A percentile compares a stretch with the other conserved stretches of the same genome.
Conservation (phyloP, 2,888 invertebrate species). For the Amblyjoppa fuscipennis region DNA sequence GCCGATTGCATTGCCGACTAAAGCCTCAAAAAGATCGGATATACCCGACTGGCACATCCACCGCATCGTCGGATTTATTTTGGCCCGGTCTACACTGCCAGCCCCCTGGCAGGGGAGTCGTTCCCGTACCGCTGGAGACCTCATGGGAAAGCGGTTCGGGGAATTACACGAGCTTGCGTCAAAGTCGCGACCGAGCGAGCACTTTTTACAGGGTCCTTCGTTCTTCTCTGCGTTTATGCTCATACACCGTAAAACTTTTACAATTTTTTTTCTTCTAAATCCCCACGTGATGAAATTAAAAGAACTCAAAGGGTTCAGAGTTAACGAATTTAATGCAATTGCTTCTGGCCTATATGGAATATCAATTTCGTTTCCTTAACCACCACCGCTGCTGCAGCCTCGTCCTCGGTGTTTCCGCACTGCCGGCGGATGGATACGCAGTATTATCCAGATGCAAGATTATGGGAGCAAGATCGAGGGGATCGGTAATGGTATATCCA, state of each 20-base stretch:
- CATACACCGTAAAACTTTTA: neutral
- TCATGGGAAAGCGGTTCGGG: conserved; percentile 8
- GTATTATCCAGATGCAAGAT: conserved; percentile 23
- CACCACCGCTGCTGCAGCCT: neutral
- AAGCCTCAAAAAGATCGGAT: conserved; percentile 49
- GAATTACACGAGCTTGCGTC: conserved; percentile 33
- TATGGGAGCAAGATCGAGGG: conserved; percentile 25
- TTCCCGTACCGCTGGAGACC: neutral
- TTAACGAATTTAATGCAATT: conserved; percentile 5
- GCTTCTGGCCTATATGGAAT: conserved; percentile 6
- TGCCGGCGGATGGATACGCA: neutral
- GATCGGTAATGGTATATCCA: conserved; percentile 19
- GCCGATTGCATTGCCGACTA: conserved; percentile 49
- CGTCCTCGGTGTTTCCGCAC: conserved; percentile 17
- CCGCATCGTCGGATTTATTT: conserved; percentile 48
- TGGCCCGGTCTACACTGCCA: neutral
- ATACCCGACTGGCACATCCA: conserved; percentile 6
- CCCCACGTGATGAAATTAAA: neutral
- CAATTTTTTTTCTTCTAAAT: neutral
- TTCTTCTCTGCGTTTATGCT: neutral
- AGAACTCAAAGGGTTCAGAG: neutral
- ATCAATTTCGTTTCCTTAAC: conserved; percentile 19
- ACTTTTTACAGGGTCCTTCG: neutral
- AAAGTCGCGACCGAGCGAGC: conserved; percentile 18
- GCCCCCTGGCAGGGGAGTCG: neutral